Evolutionary conservation across 2,113 vertebrate species (phyloP), one percentile per base, ranked within the genome.

Genomic region (Willisornis vidua): DNA sequence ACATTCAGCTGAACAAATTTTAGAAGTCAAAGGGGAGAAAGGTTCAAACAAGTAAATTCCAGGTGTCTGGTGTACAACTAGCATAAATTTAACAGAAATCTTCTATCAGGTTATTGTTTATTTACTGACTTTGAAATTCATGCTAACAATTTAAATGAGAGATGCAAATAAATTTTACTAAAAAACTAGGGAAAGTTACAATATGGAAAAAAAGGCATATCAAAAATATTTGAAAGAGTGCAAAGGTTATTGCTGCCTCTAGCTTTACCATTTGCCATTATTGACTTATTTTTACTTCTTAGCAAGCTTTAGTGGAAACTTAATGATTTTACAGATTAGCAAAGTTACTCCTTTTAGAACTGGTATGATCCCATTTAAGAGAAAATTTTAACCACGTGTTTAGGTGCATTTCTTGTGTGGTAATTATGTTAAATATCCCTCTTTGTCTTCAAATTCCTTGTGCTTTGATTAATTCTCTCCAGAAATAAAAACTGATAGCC

Each of bases 121-220:
- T 88, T 75, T 70, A 35, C 8, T 41, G 49, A 75, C 41, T 86
- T 70, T 88, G 22, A 73, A 83, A 76, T 61, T 83, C 28, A 57
- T n/a, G 10, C 2, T 81, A 70, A 19, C 3, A 57, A 23, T 43
- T 61, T 49, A 58, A 74, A 71, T 41, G 6, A 55, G 9, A 78
- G 2, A 54, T 31, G 3, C 63, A 87, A 85, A 28, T 49, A 51
- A 45, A 43, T 68, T 59, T 22, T 66, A 46, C 6, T n/a, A 59
- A 41, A 59, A 58, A 49, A 24, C 22, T 35, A 41, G 31, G 4
- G 3, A 33, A 24, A 5, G 4, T 22, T 49, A 81, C 41, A 71
- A 26, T 1, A 5, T 4, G 4, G 23, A 3, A 6, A 73, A 77
- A 70, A 67, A 59, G 0, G 6, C 39, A 26, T 67, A 41, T 9